Base-by-base conservation (phyloP, 1,140 invertebrate species). In the Protaetia brevitarsis region DNA sequence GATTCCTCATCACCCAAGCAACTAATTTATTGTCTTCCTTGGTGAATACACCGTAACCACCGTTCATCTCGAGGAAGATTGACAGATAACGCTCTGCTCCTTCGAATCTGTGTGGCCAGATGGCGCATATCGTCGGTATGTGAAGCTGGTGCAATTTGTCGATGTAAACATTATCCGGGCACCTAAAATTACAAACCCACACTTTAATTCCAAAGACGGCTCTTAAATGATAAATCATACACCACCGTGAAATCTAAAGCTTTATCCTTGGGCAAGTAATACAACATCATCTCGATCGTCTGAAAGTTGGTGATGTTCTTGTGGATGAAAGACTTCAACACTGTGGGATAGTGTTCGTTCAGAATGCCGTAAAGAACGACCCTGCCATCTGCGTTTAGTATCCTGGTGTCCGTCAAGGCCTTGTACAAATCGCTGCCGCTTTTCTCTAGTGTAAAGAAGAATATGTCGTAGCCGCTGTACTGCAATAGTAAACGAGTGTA, bases 1-100 rank as follows among this genome's bases (percentile, higher is more conserved):
- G 71, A 62, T 78, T 78, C 59, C 72, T 72, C 8, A 77, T 41
- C 26, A 73, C 71, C 75, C 75, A 77, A 21, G 70, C 67, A 27
- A 70, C 67, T 7, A 77, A 64, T 36, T 59, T 68, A 29, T 73
- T 60, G 57, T 71, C 68, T 10, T 27, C 27, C 56, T 75, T 74
- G 1, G 66, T 57, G 65, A 73, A 78, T 5, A 78, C 4, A 26
- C 76, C 76, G 7, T 71, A 67, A 5, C 76, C 75, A n/a, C 72
- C 74, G 63, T 76, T 77, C 26, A 68, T 69, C 36, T 71, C 59
- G 23, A 78, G 67, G 6, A 74, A 59, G 13, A 60, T 66, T 19
- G 64, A 31, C 13, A 78, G 36, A 64, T 74, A 76, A 21, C 66
- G 59, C 27, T 73, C 68, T 4, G 75, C 73, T 7, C 71, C 72